phyloP scores from a whole-genome alignment of 2,888 invertebrate genomes.

The Arge pagana region DNA sequence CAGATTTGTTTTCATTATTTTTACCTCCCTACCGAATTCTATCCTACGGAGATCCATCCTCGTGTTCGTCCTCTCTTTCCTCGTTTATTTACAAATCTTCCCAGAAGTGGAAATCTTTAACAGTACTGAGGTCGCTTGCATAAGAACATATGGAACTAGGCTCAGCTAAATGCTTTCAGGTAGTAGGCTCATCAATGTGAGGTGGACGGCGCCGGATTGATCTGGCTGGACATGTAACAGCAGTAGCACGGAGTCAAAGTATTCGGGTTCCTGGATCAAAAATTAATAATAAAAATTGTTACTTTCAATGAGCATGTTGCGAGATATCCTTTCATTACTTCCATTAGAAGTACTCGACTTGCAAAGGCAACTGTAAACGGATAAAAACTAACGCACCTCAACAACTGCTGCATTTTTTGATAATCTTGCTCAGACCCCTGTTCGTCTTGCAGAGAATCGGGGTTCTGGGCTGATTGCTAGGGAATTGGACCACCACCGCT shows the following conservation, averaged over 20 bases:
- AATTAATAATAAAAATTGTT: too few relatives aligned
- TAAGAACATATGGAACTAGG: conserved; percentile 18
- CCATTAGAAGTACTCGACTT: too few relatives aligned
- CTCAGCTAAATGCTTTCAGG: conserved; percentile 22
- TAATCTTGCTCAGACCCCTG: conserved; percentile 28
- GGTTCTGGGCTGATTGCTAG: conserved; percentile 43
- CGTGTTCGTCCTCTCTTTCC: not conserved
- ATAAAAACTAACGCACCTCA: conserved; percentile 42
- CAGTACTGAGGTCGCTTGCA: not conserved
- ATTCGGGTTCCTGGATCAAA: conserved; percentile 38
- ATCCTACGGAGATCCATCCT: not conserved
- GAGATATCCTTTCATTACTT: too few relatives aligned
- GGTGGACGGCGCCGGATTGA: conserved; percentile 54
- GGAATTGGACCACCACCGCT: conserved; percentile 40
- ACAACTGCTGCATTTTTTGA: conserved; percentile 36
- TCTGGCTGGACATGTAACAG: conserved; percentile 50
- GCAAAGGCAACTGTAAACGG: too few relatives aligned
- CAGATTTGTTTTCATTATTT: not conserved
- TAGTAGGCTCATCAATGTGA: conserved; percentile 40
- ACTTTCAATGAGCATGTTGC: too few relatives aligned
- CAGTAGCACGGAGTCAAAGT: conserved; percentile 44
- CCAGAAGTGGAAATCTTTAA: conserved; percentile 1
- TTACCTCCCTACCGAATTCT: not conserved
- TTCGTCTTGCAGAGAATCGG: conserved; percentile 34
- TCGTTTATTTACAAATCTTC: not conserved